Conservation (phyloP, 2,113 vertebrate species). For the Dasyornis broadbenti region DNA sequence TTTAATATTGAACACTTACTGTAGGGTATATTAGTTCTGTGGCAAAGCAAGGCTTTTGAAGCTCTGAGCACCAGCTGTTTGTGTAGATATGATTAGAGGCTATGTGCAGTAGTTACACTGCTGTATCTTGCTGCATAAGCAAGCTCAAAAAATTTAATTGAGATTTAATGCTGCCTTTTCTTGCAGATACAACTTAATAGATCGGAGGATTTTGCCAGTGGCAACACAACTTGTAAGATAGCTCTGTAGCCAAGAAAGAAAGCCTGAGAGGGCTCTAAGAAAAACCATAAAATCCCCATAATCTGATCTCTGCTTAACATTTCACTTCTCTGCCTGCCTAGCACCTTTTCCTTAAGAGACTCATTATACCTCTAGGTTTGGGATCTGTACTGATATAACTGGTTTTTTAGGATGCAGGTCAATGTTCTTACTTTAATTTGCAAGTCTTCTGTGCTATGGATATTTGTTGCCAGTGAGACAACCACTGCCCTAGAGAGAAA, state of each 20-base stretch:
- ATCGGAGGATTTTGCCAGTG: background rate
- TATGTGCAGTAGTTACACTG: background rate
- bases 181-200: background rate
- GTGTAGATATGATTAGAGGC: background rate
- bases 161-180: slow-evolving; percentile 16
- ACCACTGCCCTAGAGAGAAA: background rate
- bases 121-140: background rate
- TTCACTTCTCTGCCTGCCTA: background rate
- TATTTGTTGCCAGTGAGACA: background rate
- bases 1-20: background rate
- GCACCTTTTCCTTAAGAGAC: background rate
- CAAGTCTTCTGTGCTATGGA: background rate
- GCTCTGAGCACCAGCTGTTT: background rate
- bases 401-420: background rate
- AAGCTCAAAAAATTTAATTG: background rate
- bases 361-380: background rate
- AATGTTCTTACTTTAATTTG: background rate
- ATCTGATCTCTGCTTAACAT: background rate
- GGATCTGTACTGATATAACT: background rate
- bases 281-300: background rate
- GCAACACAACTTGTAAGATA: background rate
- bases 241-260: background rate
- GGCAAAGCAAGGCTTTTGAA: background rate
- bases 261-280: background rate
- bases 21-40: background rate